These are phyloP conservation scores for Malurus splendens DNA, from an alignment of 2,797 vertebrate genomes.

Conservation along the genomic window DNA sequence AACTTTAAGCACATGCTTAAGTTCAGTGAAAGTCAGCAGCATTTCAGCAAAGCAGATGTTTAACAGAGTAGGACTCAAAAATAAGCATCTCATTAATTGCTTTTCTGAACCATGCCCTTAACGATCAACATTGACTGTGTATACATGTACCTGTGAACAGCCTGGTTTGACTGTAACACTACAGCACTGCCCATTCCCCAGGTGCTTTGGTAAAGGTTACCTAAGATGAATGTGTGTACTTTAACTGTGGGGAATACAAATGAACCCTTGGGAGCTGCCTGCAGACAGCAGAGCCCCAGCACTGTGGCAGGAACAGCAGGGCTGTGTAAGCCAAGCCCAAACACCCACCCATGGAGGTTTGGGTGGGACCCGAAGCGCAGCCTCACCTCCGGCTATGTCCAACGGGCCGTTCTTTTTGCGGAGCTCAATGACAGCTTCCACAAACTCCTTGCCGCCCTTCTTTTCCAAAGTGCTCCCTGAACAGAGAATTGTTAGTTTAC, in stretches of 20 bases:
- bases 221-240: background rate
- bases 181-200: background rate
- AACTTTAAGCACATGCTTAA: background rate
- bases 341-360: fast-evolving
- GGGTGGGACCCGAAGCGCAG: background rate
- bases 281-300: background rate
- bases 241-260: background rate
- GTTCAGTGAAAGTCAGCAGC: background rate
- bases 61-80: background rate
- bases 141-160: fast-evolving
- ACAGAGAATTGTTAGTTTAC: conserved; percentile 60
- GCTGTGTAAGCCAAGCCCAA: background rate
- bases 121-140: background rate
- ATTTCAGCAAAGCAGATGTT: conserved; percentile 24
- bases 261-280: fast-evolving
- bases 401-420: conserved; percentile 94
- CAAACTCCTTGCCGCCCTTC: conserved; percentile 93
- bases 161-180: background rate
- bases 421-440: conserved; percentile 87
- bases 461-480: conserved; percentile 93
- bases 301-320: fast-evolving
- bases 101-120: background rate
- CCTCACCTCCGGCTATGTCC: conserved; percentile 92
- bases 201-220: background rate
- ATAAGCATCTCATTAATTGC: background rate